Percentiles rank a stretch among this genome's conserved stretches.
Evolutionary conservation across 2,888 invertebrate genomes (phyloP).

Genomic region (Baronia brevicornis): DNA sequence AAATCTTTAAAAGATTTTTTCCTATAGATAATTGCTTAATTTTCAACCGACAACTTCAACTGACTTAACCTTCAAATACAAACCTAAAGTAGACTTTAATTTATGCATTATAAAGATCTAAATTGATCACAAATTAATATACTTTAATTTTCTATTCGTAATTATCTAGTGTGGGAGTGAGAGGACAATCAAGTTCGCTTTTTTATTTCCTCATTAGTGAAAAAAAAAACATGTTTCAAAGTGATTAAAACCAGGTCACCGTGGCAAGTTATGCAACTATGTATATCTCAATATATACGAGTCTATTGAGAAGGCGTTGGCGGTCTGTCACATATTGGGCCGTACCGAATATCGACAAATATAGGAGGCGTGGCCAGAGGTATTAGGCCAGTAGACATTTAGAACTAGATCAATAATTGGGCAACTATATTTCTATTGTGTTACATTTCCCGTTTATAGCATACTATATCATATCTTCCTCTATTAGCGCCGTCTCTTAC

Average conservation of each 20-base stretch:
- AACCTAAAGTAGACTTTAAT: no score
- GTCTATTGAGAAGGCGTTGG: slow-evolving; percentile 21
- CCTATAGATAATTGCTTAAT: no score
- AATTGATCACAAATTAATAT: no score
- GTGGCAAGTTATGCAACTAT: slow-evolving; percentile 23
- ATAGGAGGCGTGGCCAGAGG: slow-evolving; percentile 22
- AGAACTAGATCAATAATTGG: slow-evolving; percentile 11
- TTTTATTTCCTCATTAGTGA: slow-evolving; percentile 12
- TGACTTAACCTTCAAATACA: no score
- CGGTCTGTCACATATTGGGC: slow-evolving; percentile 21
- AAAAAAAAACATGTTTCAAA: slow-evolving; percentile 9
- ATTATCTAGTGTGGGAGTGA: slow-evolving; percentile 9
- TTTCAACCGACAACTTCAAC: no score
- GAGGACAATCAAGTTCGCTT: slow-evolving; percentile 8
- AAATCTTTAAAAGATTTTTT: no score
- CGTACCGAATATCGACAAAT: slow-evolving; percentile 21
- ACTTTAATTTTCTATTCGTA: no score
- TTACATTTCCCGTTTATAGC: background rate
- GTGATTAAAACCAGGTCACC: slow-evolving; percentile 21
- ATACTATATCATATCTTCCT: no score
- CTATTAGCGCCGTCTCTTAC: no score
- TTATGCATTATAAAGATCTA: no score
- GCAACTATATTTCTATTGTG: slow-evolving; percentile 7
- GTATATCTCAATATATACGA: slow-evolving; percentile 22
- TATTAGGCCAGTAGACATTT: slow-evolving; percentile 28